Percentiles rank a stretch among this genome's conserved stretches.
Evolutionary conservation across 2,888 invertebrate genomes (phyloP).

Genomic region (Xestia rhomboidea): DNA sequence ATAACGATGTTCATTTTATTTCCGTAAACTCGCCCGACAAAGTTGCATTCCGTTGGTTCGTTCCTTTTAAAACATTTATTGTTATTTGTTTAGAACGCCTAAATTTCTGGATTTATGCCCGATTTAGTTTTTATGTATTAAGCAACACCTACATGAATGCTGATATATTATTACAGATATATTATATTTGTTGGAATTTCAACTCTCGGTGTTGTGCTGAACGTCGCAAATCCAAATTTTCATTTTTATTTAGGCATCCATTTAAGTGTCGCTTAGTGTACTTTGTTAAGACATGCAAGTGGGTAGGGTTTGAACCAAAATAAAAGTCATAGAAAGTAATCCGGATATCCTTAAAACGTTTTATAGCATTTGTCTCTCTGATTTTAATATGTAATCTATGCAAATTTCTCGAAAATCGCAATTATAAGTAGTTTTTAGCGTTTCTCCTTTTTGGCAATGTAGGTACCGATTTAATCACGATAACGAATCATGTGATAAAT

Average conservation of each 20-base stretch:
- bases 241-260: neutral
- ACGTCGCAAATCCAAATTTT: neutral
- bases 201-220: neutral
- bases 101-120: constrained; percentile 9
- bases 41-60: constrained; percentile 30
- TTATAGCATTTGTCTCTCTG: neutral
- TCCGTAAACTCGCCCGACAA: constrained; percentile 36
- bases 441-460: constrained; percentile 34
- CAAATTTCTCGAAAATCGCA: neutral
- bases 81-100: neutral
- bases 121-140: neutral
- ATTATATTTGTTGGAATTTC: too few species aligned
- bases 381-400: constrained; percentile 19
- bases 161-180: neutral
- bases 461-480: neutral
- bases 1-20: constrained; percentile 31
- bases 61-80: constrained; percentile 22
- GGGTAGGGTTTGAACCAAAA: neutral
- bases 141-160: neutral
- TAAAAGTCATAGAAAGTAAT: constrained; percentile 22
- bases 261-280: neutral
- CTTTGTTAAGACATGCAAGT: neutral
- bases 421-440: neutral
- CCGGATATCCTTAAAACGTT: neutral
- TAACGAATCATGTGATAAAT: neutral